A percentile compares a stretch with the other conserved stretches of the same genome.
Conservation (phyloP, 2,888 invertebrate genomes). For the Geophilus truncorum region DNA sequence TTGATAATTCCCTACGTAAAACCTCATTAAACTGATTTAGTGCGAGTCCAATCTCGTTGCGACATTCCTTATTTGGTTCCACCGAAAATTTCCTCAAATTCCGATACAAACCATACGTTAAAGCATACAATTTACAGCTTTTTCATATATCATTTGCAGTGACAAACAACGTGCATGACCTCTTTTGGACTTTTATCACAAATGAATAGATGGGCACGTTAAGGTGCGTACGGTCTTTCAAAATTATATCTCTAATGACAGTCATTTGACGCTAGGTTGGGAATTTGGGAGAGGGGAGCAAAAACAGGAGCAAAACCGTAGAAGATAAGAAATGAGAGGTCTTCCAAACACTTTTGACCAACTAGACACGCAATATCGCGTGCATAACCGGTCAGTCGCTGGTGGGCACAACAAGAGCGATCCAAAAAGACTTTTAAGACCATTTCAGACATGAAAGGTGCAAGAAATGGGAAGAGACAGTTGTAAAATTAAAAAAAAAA, state of each 20-base stretch:
- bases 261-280: constrained; percentile 20
- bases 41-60: too few species aligned
- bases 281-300: neutral
- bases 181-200: neutral
- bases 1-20: too few species aligned
- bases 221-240: constrained; percentile 5
- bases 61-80: too few species aligned
- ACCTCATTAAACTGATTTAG: too few species aligned
- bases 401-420: neutral
- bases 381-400: neutral
- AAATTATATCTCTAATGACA: neutral
- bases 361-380: neutral
- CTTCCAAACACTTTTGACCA: neutral
- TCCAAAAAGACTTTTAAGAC: neutral
- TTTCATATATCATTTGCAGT: neutral
- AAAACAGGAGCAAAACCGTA: constrained; percentile 8
- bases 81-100: too few species aligned
- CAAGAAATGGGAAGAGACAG: neutral
- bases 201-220: constrained; percentile 16
- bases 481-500: neutral
- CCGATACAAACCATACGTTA: too few species aligned
- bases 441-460: neutral
- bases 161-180: neutral
- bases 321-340: neutral
- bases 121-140: neutral